Evolutionary conservation across 2,113 vertebrate genomes (phyloP), one percentile per base, ranked within the genome.

Genomic region (Bubo scandiacus): DNA sequence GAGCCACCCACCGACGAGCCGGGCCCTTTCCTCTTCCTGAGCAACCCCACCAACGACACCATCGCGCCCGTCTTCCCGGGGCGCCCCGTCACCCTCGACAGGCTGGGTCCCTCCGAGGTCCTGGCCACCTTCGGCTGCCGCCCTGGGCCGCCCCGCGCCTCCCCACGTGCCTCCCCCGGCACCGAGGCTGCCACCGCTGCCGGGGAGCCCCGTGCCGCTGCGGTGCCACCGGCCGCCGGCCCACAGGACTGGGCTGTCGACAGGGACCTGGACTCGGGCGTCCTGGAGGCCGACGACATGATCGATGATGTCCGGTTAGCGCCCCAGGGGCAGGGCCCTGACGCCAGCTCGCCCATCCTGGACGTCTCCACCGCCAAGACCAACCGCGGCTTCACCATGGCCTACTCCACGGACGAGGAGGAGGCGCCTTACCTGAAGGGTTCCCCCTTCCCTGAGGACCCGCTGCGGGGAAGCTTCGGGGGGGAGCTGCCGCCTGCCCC

Each of bases 351-450:
- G 3, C 82, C 98, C 38, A 96, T 96, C 8, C 91, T 98, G 45
- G 98, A 98, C 40, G 97, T 98, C 89, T 98, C 99, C 73, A 99
- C 98, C 1, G 97, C 98, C 88, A 98, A 98, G 97, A 99, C 99
- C 92, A 99, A 99, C 97, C 98, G 97, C 17, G 98, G 98, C 96
- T 99, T 99, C 96, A 97, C 97, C 94, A 97, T 99, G 86, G 96
- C 98, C 20, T 98, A 98, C 91, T 98, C 98, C 49, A 97, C 98
- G 6, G 99, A 98, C 14, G 99, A 99, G 65, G 99, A 99, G 0
- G 98, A 99, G 68, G 93, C 30, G 5, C 96, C 98, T 22, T 98
- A 97, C 96, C 83, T 98, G 71, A 91, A 96, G 81, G 91, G 98
- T 73, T 98, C 97, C 30, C 96, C 98, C 9, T 98, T 97, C 54